These are phyloP conservation scores for Conomelus anceps DNA, from an alignment of 2,888 invertebrate genomes.

Conservation along the genomic window DNA sequence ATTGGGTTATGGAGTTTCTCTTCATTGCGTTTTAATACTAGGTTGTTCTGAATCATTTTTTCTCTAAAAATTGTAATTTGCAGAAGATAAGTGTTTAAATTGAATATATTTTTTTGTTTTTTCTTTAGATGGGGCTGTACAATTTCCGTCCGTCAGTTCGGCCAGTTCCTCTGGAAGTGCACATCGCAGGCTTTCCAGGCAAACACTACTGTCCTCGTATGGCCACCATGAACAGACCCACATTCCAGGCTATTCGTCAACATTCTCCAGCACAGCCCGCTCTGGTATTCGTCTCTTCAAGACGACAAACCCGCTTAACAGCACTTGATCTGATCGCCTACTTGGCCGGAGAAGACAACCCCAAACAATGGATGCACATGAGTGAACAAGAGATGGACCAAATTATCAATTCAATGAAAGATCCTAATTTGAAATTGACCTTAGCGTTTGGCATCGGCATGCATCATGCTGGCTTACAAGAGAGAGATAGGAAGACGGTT, in stretches of 20 bases:
- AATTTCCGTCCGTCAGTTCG: constrained; percentile 97
- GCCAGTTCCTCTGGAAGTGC: constrained; percentile 90
- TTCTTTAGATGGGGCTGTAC: constrained; percentile 71
- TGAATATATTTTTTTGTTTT: too few species aligned
- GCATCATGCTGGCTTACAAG: constrained; percentile 96
- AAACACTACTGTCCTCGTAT: constrained; percentile 99
- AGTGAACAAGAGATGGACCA: constrained; percentile 76
- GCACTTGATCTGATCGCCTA: constrained; percentile 91
- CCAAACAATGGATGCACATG: constrained; percentile 92
- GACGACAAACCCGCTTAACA: constrained; percentile 93
- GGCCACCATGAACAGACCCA: constrained; percentile 99
- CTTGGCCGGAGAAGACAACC: constrained; percentile 82
- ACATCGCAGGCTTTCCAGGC: constrained; percentile 91
- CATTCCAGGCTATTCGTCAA: constrained; percentile 88
- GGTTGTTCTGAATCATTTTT: too few species aligned
- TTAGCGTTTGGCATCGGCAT: constrained; percentile 96
- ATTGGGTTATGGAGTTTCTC: too few species aligned
- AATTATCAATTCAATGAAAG: constrained; percentile 61
- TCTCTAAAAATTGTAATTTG: too few species aligned
- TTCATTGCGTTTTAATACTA: too few species aligned
- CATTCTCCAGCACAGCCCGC: constrained; percentile 89
- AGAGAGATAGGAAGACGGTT: constrained; percentile 80
- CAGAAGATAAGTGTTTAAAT: too few species aligned
- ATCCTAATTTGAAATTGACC: constrained; percentile 85
- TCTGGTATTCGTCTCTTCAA: constrained; percentile 85